Conservation (phyloP, 2,113 vertebrate genomes). For the Oophaga pumilio region DNA sequence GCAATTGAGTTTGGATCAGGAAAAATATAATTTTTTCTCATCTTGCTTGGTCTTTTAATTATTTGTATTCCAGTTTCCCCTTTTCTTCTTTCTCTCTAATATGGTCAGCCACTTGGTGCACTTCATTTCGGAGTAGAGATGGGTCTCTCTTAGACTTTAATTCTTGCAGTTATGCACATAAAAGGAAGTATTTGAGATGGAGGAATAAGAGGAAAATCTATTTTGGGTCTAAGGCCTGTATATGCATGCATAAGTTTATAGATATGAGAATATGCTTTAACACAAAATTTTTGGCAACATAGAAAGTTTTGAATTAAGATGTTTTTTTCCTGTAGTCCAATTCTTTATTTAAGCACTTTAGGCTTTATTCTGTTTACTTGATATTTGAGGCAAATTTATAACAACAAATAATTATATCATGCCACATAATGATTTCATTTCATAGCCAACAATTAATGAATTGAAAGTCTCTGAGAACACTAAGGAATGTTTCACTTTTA, state of each 20-base stretch:
- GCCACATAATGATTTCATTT: conserved; percentile 45
- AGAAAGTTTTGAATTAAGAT: background rate
- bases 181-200: background rate
- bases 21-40: too few species aligned
- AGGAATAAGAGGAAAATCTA: background rate
- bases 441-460: conserved; percentile 54
- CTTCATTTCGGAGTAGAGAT: background rate
- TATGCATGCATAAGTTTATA: background rate
- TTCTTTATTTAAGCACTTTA: background rate
- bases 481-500: conserved; percentile 42
- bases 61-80: too few species aligned
- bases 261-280: background rate
- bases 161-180: background rate
- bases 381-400: conserved; percentile 36
- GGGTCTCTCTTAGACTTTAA: background rate
- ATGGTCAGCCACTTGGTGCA: background rate
- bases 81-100: background rate
- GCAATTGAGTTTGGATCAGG: too few species aligned
- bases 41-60: too few species aligned
- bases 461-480: conserved; percentile 28
- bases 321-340: background rate
- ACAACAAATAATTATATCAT: conserved; percentile 45
- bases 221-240: background rate
- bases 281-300: too few species aligned
- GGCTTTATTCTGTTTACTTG: background rate